Evolutionary conservation across 1,140 invertebrate genomes (phyloP).

Genomic region (Trichoplusia ni): DNA sequence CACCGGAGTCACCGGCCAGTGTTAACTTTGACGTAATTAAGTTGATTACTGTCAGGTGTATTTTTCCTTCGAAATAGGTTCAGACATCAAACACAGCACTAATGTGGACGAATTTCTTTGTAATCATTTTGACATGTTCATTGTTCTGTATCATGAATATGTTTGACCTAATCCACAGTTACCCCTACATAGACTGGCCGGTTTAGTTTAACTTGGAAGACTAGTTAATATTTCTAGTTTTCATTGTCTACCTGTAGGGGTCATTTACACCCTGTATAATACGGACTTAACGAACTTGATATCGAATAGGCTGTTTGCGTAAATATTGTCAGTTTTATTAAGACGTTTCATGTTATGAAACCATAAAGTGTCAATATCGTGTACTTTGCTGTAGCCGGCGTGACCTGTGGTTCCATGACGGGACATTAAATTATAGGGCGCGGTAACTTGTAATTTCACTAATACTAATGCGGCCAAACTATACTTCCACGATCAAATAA

Average conservation of each 20-base stretch:
- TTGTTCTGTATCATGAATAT: neutral
- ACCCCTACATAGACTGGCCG: neutral
- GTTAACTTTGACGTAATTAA: neutral
- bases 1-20: neutral
- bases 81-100: too few relatives aligned
- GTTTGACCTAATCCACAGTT: neutral
- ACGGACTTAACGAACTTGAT: constrained; percentile 4
- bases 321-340: constrained; percentile 11
- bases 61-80: too few relatives aligned
- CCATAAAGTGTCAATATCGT: constrained; percentile 31
- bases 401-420: constrained; percentile 3
- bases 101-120: too few relatives aligned
- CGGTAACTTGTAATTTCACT: constrained; percentile 23
- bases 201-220: constrained; percentile 1
- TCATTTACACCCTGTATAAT: neutral
- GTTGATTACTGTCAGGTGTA: neutral
- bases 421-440: constrained; percentile 26
- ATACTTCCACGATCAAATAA: neutral
- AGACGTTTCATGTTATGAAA: constrained; percentile 29
- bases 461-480: neutral
- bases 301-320: constrained; percentile 10
- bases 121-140: neutral
- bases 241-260: neutral
- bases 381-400: neutral
- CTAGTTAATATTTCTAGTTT: neutral